A percentile compares a stretch with the other conserved stretches of the same genome.
phyloP scores from a whole-genome alignment of 2,797 vertebrate species.

The Darevskia nairensis region DNA sequence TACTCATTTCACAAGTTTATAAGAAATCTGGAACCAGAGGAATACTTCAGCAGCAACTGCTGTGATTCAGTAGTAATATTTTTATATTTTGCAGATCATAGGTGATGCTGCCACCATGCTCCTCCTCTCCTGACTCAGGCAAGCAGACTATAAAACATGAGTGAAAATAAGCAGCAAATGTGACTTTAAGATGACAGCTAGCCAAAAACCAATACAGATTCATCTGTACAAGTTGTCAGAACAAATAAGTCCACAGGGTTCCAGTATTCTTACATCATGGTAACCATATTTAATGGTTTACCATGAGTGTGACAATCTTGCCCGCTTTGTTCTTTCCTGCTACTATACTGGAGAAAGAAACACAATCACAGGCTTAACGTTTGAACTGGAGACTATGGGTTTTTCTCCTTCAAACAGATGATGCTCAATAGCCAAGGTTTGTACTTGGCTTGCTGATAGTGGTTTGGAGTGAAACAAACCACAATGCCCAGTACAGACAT shows the following conservation, averaged over 20 bases:
- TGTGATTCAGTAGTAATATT: background rate
- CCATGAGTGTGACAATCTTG: no score
- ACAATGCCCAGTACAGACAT: no score
- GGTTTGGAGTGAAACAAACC: no score
- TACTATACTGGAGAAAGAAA: no score
- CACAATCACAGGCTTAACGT: no score
- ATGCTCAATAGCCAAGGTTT: no score
- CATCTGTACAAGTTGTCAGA: background rate
- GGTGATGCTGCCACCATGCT: background rate
- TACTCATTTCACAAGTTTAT: background rate
- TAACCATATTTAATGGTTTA: no score
- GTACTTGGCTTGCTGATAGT: no score
- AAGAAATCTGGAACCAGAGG: background rate
- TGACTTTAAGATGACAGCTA: conserved; percentile 7
- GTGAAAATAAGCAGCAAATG: background rate
- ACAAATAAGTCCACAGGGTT: background rate
- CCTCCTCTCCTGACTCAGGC: background rate
- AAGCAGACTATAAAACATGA: background rate
- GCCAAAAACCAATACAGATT: background rate
- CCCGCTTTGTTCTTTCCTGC: no score
- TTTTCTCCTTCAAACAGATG: no score
- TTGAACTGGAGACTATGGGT: no score
- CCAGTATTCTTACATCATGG: background rate
- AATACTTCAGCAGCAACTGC: background rate
- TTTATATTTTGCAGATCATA: background rate